A percentile compares a stretch with the other conserved stretches of the same genome.
Evolutionary conservation across 2,113 vertebrate species (phyloP).

Genomic region (Gymnogyps californianus): DNA sequence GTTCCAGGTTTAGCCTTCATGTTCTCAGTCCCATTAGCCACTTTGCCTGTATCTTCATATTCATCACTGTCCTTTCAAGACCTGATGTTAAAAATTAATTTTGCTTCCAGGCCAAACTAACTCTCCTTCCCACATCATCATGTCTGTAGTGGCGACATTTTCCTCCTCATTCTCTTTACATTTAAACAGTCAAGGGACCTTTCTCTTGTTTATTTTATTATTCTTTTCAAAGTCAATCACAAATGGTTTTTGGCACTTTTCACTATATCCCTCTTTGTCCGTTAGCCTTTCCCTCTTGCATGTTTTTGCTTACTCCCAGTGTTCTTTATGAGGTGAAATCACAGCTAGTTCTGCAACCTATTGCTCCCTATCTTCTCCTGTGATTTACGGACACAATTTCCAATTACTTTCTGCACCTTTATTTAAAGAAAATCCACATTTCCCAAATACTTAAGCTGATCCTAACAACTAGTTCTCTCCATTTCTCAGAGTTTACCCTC

Average conservation of each 20-base stretch:
- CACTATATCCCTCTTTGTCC: background rate
- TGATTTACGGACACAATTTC: background rate
- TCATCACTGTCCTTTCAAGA: background rate
- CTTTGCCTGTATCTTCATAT: background rate
- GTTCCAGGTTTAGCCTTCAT: background rate
- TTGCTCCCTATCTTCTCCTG: background rate
- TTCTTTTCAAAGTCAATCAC: background rate
- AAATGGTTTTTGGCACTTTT: background rate
- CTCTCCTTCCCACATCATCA: background rate
- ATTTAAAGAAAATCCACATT: background rate
- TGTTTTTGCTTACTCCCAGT: background rate
- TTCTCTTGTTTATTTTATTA: background rate
- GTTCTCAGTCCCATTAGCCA: background rate
- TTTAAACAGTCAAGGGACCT: background rate
- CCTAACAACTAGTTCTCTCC: background rate
- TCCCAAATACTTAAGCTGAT: background rate
- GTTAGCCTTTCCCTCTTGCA: background rate
- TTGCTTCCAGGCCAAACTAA: background rate
- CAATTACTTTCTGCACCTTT: background rate
- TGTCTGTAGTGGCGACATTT: background rate
- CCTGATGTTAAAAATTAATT: background rate
- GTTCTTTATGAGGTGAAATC: background rate
- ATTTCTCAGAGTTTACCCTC: background rate
- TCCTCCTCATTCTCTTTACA: background rate
- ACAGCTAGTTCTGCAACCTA: background rate